These are phyloP conservation scores for Sparidentex hasta DNA, from an alignment of 2,797 vertebrate genomes.

Conservation along the genomic window DNA sequence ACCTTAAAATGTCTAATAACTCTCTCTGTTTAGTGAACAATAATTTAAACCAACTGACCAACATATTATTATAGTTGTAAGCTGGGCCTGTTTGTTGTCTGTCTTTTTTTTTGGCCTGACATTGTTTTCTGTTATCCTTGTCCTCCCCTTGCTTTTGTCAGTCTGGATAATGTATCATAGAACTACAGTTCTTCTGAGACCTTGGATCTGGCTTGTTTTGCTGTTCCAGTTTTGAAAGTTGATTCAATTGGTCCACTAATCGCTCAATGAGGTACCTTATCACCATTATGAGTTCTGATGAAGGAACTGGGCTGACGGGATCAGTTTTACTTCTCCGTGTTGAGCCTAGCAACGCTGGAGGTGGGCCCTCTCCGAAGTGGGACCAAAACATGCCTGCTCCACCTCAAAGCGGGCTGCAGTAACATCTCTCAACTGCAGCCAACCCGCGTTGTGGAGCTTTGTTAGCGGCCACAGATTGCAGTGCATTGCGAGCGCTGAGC, in stretches of 20 bases:
- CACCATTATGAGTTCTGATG: constrained; percentile 16
- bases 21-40: constrained; percentile 9
- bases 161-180: constrained; percentile 44
- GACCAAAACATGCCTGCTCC: no score
- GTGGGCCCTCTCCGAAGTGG: no score
- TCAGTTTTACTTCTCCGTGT: no score
- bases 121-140: constrained; percentile 9
- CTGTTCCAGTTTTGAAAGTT: constrained; percentile 4
- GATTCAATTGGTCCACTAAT: constrained; percentile 33
- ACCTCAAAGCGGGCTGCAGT: no score
- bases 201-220: constrained; percentile 27
- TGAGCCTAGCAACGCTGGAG: no score
- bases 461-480: no score
- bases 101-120: constrained; percentile 1
- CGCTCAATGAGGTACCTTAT: constrained; percentile 27
- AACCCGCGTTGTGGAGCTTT: no score
- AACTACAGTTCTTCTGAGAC: constrained; percentile 26
- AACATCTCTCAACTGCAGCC: no score
- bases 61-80: constrained; percentile 7
- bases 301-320: neutral
- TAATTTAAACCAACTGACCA: constrained; percentile 29
- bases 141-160: constrained; percentile 6
- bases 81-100: constrained; percentile 32
- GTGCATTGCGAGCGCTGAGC: neutral
- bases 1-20: neutral